phyloP scores from a whole-genome alignment of 2,113 vertebrate species.

The Vanacampus margaritifer region DNA sequence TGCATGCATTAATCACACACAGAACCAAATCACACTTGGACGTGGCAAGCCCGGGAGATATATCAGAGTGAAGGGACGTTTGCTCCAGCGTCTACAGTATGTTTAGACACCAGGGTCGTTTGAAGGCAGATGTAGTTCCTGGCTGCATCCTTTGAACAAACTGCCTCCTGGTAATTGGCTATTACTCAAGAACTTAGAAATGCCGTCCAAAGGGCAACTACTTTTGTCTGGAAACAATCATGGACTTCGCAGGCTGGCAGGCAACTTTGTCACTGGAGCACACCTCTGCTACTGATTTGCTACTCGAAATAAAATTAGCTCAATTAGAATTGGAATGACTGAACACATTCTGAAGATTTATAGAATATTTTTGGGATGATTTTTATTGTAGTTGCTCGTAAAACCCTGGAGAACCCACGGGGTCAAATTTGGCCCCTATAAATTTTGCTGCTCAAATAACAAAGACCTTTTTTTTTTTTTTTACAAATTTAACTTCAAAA shows the following conservation, averaged over 20 bases:
- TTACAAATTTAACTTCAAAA: too few species aligned
- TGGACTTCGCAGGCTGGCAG: constrained; percentile 62
- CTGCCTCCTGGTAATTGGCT: constrained; percentile 69
- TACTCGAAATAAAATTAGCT: constrained; percentile 29
- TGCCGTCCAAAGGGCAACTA: constrained; percentile 69
- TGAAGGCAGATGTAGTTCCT: constrained; percentile 69
- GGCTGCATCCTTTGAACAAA: constrained; percentile 69
- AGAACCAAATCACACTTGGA: not conserved
- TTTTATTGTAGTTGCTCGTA: not conserved
- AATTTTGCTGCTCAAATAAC: too few species aligned
- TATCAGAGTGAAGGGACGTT: constrained; percentile 50
- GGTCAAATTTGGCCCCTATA: too few species aligned
- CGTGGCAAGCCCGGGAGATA: constrained; percentile 31
- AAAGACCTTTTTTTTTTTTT: too few species aligned
- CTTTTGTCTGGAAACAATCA: constrained; percentile 73
- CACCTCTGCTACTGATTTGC: constrained; percentile 45
- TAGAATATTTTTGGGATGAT: not conserved
- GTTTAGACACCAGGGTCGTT: constrained; percentile 60
- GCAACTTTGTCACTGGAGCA: constrained; percentile 56
- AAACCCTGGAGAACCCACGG: too few species aligned
- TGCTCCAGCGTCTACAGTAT: constrained; percentile 49
- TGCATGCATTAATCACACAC: not conserved
- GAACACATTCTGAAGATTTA: not conserved
- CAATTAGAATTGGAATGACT: constrained; percentile 18
- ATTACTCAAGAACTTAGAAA: constrained; percentile 64